Evolutionary conservation across 2,113 vertebrate genomes (phyloP), one percentile per base, ranked within the genome.

Genomic region (Smithornis capensis): DNA sequence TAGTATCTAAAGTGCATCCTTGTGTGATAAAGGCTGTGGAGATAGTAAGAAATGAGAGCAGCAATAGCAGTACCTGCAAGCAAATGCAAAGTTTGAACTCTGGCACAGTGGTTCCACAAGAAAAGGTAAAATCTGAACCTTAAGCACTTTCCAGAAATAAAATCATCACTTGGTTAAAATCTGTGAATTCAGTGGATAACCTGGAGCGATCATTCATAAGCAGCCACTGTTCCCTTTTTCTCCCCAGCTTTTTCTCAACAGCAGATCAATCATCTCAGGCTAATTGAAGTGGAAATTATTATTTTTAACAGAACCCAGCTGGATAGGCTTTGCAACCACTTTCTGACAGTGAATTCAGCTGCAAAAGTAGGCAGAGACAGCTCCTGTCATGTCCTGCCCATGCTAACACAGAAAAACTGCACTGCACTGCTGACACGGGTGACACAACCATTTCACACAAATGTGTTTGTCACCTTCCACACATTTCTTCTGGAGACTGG

Each of bases 351-450:
- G 57, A 94, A 82, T 53, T 76, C 50, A 47, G 4, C 28, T 69
- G 40, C 50, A 73, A 80, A 84, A 84, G 9, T 24, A 76, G 91
- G 50, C 31, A 57, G 57, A 69, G 55, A 33, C 18, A 17, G 9
- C 21, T 76, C 38, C 52, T 44, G 44, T 77, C 25, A 13, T 1
- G 0, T 37, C 29, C 47, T 89, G 33, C 35, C 42, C 12, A 5
- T n/a, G 50, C 37, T 76, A 85, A 73, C 14, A 63, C 8, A 38
- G 74, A 42, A 70, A n/a, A 68, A 29, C 31, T 35, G 33, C 15
- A 10, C 0, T 0, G 5, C 17, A 68, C 63, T 56, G 29, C 23
- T 63, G 35, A 9, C 42, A 14, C 0, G 0, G 19, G 38, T 31
- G 35, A 24, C 62, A 37, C 42, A 82, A 42, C 49, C 28, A 17